Conservation (phyloP, 2,888 invertebrate genomes). For the Rhogogaster chlorosoma region DNA sequence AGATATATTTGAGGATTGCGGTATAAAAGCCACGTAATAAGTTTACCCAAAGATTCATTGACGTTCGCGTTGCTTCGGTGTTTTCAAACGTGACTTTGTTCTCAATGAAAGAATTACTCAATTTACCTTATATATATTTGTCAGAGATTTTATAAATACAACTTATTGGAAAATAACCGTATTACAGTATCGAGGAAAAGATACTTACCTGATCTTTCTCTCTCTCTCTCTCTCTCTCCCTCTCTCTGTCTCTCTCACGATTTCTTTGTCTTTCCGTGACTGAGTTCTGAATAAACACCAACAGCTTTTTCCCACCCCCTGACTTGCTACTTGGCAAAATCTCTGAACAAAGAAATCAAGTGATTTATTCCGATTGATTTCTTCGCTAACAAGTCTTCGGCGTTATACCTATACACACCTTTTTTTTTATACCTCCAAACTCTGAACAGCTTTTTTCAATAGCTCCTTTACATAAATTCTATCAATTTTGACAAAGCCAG, state of each 20-base stretch:
- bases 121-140: conserved; percentile 5
- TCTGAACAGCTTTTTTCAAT: background rate
- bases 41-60: background rate
- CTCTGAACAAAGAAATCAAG: conserved; percentile 5
- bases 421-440: background rate
- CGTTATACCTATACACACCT: background rate
- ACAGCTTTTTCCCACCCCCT: background rate
- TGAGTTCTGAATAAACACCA: conserved; percentile 21
- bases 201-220: conserved; percentile 3
- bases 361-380: conserved; percentile 9
- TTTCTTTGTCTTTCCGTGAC: background rate
- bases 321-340: background rate
- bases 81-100: conserved; percentile 10
- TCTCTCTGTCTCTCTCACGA: background rate
- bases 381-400: background rate
- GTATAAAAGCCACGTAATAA: background rate
- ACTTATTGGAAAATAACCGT: background rate
- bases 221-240: background rate
- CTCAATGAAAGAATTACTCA: background rate
- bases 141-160: background rate
- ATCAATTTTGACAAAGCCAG: background rate
- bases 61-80: background rate
- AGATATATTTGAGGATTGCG: background rate
- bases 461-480: background rate
- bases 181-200: background rate